Evolutionary conservation across 2,888 invertebrate species (phyloP).

Genomic region (Mesodorylaimus sp.): DNA sequence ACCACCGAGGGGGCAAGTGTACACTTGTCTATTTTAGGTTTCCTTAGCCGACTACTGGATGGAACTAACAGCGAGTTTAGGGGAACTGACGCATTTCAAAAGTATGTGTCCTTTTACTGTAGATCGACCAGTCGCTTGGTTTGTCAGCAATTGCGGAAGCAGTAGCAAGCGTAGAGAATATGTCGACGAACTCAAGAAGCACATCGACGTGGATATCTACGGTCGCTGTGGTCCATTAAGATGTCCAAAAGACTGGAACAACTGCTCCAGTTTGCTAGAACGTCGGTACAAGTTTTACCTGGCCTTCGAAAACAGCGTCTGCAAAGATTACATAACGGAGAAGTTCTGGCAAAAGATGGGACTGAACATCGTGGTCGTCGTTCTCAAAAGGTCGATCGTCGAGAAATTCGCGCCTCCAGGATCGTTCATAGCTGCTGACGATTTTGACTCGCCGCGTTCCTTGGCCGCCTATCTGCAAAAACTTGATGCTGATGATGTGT

Average conservation of each 20-base stretch:
- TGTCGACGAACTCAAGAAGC: not conserved
- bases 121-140: constrained; percentile 5
- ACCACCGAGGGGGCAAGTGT: too few species aligned
- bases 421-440: constrained; percentile 35
- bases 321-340: constrained; percentile 28
- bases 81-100: too few species aligned
- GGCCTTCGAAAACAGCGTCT: constrained; percentile 23
- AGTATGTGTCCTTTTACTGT: too few species aligned
- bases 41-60: too few species aligned
- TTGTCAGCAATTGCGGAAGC: constrained; percentile 5
- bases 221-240: constrained; percentile 21
- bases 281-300: constrained; percentile 15
- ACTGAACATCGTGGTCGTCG: constrained; percentile 7
- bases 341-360: constrained; percentile 23
- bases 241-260: constrained; percentile 15
- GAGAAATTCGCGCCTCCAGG: constrained; percentile 29
- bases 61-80: too few species aligned
- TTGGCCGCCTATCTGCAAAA: constrained; percentile 32
- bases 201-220: constrained; percentile 19
- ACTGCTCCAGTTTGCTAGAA: constrained; percentile 20
- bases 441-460: constrained; percentile 31
- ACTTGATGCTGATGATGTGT: constrained; percentile 31
- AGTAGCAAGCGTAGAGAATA: not conserved
- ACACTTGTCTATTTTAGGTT: too few species aligned
- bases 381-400: constrained; percentile 16